Base-by-base conservation (phyloP, 2,888 invertebrate species). In the Augochlorella aurata region DNA sequence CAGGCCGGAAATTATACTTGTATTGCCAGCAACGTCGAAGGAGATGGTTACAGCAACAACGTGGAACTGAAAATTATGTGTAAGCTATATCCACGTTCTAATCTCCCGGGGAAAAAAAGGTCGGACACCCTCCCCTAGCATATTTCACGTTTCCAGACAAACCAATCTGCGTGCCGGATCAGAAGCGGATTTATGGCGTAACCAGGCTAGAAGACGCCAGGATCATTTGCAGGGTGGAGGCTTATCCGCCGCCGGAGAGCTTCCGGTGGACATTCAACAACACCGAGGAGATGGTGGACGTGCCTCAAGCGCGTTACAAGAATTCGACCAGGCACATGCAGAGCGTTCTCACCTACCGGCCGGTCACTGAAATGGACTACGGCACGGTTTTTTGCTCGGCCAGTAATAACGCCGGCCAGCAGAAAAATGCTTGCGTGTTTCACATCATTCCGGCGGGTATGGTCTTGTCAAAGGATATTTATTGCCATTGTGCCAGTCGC, bases 201-300 rank as follows among this genome's bases (percentile, higher is more conserved):
- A 97, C 97, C 1, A 95, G 97, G 81, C 96, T 97, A 92, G 97
- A 98, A 93, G 96, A 96, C 75, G 97, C 97, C 0, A 96, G 96
- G 92, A 96, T 98, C 78, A 94, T 96, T 70, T 98, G 98, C 93
- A 96, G 97, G 93, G 98, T 98, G 67, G 97, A 98, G 91, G 96
- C 97, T 38, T 97, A 96, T 93, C 98, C 98, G 21, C 95, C 96
- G 0, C 97, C 97, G 2, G 96, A 96, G 91, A 96, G 95, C 91
- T 98, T 97, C 94, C 96, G 96, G 90, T 98, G 98, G 98, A 96
- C 96, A 47, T 97, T 98, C 93, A 98, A 98, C 94, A 98, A 97
- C 94, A 97, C 97, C 58, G 96, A 97, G 86, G 97, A 97, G 92
- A 96, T 96, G 88, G 95, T 96, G 84, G 97, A 97, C 91, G 96